Conservation (phyloP, 2,888 invertebrate genomes). For the Brachycybe producta region DNA sequence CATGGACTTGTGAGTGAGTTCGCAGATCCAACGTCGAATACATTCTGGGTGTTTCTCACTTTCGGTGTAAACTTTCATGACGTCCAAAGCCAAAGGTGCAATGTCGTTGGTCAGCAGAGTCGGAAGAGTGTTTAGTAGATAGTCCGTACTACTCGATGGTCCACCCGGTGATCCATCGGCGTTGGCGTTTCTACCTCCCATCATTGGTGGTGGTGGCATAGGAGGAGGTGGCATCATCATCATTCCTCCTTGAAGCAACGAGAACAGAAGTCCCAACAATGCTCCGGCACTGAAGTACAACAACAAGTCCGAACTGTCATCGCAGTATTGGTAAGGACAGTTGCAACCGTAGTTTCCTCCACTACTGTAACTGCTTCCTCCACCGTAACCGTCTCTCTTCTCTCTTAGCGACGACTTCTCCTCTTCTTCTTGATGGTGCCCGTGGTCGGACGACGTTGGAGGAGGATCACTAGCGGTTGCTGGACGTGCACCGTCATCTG, state of each 20-base stretch:
- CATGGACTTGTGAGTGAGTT: constrained; percentile 2
- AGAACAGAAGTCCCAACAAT: constrained; percentile 13
- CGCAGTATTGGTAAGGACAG: constrained; percentile 15
- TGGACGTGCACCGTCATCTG: no score
- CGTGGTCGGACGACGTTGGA: neutral
- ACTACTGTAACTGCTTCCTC: neutral
- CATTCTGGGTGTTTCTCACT: constrained; percentile 11
- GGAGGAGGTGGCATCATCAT: neutral
- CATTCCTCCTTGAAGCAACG: constrained; percentile 1
- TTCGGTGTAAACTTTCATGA: constrained; percentile 12
- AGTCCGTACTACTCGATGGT: neutral
- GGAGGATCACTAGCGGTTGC: neutral
- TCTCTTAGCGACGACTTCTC: neutral
- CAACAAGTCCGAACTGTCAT: constrained; percentile 5
- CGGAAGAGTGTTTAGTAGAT: neutral
- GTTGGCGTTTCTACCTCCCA: neutral
- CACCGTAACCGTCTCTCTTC: constrained; percentile 5
- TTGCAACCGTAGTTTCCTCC: constrained; percentile 13
- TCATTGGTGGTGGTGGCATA: neutral
- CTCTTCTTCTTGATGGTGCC: neutral
- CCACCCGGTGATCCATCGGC: neutral
- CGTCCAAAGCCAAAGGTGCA: constrained; percentile 11
- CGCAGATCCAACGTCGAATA: constrained; percentile 12
- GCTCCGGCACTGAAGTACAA: constrained; percentile 15
- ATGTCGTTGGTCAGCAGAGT: constrained; percentile 1